Conservation (phyloP, 2,888 invertebrate genomes). For the Sympetrum striolatum region DNA sequence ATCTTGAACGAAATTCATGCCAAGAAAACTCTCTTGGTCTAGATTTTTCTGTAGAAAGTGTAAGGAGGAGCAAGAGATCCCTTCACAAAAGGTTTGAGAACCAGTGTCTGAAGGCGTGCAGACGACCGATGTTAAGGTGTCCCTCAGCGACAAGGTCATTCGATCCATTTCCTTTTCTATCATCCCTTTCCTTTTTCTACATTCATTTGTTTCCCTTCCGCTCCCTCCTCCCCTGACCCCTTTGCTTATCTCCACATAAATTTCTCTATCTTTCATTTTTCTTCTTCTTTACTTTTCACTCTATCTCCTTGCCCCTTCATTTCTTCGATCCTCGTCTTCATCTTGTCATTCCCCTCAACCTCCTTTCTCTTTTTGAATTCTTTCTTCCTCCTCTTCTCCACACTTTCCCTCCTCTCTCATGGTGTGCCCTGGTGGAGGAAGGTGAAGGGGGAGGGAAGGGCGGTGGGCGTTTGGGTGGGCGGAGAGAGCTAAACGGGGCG, state of each 20-base stretch:
- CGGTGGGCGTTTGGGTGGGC: background rate
- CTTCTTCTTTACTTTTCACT: too few relatives aligned
- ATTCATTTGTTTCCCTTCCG: background rate
- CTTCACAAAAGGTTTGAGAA: too few relatives aligned
- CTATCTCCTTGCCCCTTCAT: background rate
- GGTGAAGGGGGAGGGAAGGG: slow-evolving; percentile 50
- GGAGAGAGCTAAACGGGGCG: background rate
- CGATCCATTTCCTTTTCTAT: background rate
- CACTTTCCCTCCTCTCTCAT: background rate
- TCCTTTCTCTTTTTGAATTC: background rate
- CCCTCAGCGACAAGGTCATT: background rate
- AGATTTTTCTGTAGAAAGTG: too few relatives aligned
- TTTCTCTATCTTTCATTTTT: background rate
- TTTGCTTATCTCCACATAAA: background rate
- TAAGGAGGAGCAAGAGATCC: too few relatives aligned
- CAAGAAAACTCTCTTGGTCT: too few relatives aligned
- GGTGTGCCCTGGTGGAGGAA: slow-evolving; percentile 46
- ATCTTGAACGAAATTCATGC: too few relatives aligned
- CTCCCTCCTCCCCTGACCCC: background rate
- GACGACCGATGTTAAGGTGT: background rate
- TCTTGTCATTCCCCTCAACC: background rate
- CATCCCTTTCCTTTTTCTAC: background rate
- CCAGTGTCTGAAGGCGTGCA: background rate
- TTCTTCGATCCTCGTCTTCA: background rate
- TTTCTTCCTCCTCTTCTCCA: background rate